Base-by-base conservation (phyloP, 1,140 invertebrate species). In the Lanistes nyassanus region DNA sequence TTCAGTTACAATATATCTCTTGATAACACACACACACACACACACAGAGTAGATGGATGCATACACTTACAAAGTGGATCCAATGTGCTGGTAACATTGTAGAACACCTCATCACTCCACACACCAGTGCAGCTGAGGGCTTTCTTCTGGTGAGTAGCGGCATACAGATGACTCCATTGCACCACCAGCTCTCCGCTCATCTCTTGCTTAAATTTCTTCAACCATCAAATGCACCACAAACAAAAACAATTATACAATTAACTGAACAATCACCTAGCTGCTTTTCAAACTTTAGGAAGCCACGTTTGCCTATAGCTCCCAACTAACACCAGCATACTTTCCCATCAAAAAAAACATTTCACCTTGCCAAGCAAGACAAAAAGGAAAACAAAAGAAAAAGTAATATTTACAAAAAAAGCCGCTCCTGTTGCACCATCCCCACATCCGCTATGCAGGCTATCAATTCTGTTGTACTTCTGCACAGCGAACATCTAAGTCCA, bases 111-210 rank as follows among this genome's bases (percentile, higher is more conserved):
- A 39, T 82, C 78, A 42, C 79, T 72, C 81, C 79, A 83, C 3
- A 77, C 71, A 26, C 71, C 74, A 13, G 62, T 51, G 31, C 71
- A 60, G 60, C 37, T 66, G 19, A 51, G 62, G 11, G 80, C 75
- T 64, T 83, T 85, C 53, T 75, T 81, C n/a, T 86, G 83, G 71
- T 88, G 86, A 29, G 85, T 85, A 51, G 75, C 78, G 26, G 86
- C 80, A 77, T 88, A 88, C 36, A 86, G 67, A 65, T 86, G 85
- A 53, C 75, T 81, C 87, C 87, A 88, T 34, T 79, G 70, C 58
- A 86, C 66, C 68, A 80, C 55, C 55, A 80, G 60, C 3, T 29
- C 34, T 21, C 75, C 78, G 69, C 79, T 79, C 37, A 58, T 76
- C 34, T 69, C 64, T 23, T 74, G 53, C 71, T 86, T 82, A 75